A percentile compares a stretch with the other conserved stretches of the same genome.
These are phyloP conservation scores for Rhinichthys osculus DNA, from an alignment of 2,797 vertebrate genomes.

Conservation along the genomic window DNA sequence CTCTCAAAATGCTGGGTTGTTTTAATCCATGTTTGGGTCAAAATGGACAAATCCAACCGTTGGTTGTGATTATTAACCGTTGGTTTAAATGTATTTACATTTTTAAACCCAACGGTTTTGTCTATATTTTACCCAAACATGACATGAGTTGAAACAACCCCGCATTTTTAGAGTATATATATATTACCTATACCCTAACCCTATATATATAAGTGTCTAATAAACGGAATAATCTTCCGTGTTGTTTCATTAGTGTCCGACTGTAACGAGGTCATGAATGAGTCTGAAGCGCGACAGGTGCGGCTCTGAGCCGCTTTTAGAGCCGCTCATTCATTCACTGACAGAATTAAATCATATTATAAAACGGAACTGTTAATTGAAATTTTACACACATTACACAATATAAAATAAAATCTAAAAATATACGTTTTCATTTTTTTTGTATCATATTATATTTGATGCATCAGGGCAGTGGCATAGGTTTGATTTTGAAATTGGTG, in stretches of 20 bases:
- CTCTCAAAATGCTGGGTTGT: too few relatives aligned
- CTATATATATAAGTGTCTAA: too few relatives aligned
- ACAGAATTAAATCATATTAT: too few relatives aligned
- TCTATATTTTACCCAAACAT: too few relatives aligned
- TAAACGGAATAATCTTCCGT: too few relatives aligned
- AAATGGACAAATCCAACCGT: background rate
- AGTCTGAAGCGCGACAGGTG: constrained; percentile 10
- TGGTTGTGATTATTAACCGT: background rate
- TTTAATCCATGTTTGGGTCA: background rate
- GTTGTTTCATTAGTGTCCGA: background rate
- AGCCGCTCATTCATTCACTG: background rate
- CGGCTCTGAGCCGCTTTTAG: background rate
- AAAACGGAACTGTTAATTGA: background rate
- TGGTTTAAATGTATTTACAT: too few relatives aligned
- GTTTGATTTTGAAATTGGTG: too few relatives aligned
- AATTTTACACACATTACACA: background rate
- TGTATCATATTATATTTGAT: background rate
- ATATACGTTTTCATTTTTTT: background rate
- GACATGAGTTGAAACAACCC: too few relatives aligned
- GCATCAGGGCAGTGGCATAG: background rate
- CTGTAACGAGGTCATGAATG: background rate
- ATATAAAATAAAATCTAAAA: background rate
- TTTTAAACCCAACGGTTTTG: background rate
- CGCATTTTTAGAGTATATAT: too few relatives aligned
- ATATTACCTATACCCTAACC: too few relatives aligned